Evolutionary conservation across 2,888 invertebrate genomes (phyloP).

Genomic region (Drosophila nr. medialis): DNA sequence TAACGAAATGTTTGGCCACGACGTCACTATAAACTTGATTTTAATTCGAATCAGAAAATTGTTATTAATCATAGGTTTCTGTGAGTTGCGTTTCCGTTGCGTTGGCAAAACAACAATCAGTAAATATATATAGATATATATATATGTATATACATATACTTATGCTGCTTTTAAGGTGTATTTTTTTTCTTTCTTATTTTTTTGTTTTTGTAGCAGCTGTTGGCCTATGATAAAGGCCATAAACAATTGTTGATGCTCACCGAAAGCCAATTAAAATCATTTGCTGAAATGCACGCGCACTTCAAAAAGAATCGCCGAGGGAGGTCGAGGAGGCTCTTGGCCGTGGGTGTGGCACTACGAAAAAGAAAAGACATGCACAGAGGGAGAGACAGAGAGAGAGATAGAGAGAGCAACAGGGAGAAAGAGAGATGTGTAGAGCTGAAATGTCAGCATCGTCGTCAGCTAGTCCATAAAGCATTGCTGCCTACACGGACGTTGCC

Average conservation of each 20-base stretch:
- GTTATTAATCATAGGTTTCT: conserved; percentile 7
- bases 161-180: conserved; percentile 17
- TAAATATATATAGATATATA: not conserved
- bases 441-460: conserved; percentile 56
- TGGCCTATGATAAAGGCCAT: conserved; percentile 49
- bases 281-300: conserved; percentile 68
- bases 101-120: conserved; percentile 14
- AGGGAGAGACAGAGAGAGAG: conserved; percentile 6
- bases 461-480: conserved; percentile 70
- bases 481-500: conserved; percentile 43
- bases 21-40: not conserved
- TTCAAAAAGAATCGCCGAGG: conserved; percentile 42
- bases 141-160: not conserved
- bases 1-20: not conserved
- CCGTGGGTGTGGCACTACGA: conserved; percentile 19
- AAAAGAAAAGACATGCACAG: conserved; percentile 18
- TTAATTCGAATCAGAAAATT: not conserved
- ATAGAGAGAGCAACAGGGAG: not conserved
- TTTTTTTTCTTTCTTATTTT: not conserved
- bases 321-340: conserved; percentile 10
- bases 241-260: conserved; percentile 66
- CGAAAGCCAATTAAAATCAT: conserved; percentile 73
- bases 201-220: conserved; percentile 52
- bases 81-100: conserved; percentile 34
- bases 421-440: not conserved